A percentile compares a stretch with the other conserved stretches of the same genome.
These are phyloP conservation scores for Caenorhabditis elegans DNA, from an alignment of 1,140 invertebrate genomes.

Conservation along the genomic window WBcel235 BX284604.4:9008001-9008500, in stretches of 20 bases:
- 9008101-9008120: neutral
- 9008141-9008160: neutral
- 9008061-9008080: conserved; percentile 23
- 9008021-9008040: neutral
- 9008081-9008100: neutral
- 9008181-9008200: conserved; percentile 32
- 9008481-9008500: too few relatives aligned
- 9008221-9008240: conserved; percentile 27
- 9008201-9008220: conserved; percentile 32
- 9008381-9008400: neutral
- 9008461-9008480: too few relatives aligned
- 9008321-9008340: too few relatives aligned
- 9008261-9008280: neutral
- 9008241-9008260: neutral
- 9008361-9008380: neutral
- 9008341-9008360: neutral
- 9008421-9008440: too few relatives aligned
- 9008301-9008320: too few relatives aligned
- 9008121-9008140: conserved; percentile 7
- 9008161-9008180: neutral
- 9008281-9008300: too few relatives aligned
- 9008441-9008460: too few relatives aligned
- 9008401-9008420: too few relatives aligned
- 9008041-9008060: conserved; percentile 9
- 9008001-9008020: neutral